phyloP scores from a whole-genome alignment of 2,888 invertebrate genomes.

The Mongoloraphidia duomilia region DNA sequence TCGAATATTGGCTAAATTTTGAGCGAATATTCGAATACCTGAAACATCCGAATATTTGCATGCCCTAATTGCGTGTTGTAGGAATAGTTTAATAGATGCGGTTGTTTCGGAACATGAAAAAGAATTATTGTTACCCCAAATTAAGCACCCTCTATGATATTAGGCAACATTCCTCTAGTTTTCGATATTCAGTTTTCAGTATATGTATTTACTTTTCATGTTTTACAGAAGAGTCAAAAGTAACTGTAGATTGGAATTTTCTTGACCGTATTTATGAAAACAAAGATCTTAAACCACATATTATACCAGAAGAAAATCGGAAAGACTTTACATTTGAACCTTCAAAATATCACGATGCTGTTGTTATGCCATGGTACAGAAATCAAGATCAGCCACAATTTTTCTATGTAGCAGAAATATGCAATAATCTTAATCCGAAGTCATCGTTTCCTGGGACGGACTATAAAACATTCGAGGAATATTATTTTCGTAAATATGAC shows the following conservation, averaged over 20 bases:
- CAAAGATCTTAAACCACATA: constrained; percentile 41
- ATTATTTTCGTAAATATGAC: constrained; percentile 83
- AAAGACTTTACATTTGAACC: constrained; percentile 56
- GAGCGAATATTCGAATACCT: too few relatives aligned
- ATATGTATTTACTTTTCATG: background rate
- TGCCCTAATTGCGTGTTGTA: too few relatives aligned
- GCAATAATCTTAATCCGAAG: constrained; percentile 67
- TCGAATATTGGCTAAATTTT: too few relatives aligned
- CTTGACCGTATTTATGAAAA: constrained; percentile 61
- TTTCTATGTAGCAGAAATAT: constrained; percentile 95
- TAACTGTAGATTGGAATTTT: constrained; percentile 73
- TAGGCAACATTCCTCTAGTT: too few relatives aligned
- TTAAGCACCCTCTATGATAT: too few relatives aligned
- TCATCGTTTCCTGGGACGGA: constrained; percentile 82
- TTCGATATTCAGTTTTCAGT: background rate
- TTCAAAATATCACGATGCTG: constrained; percentile 80
- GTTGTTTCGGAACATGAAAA: too few relatives aligned
- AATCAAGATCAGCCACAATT: constrained; percentile 93
- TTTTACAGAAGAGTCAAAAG: background rate
- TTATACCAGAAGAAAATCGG: constrained; percentile 48
- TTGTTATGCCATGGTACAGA: constrained; percentile 97
- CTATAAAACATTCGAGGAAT: constrained; percentile 86
- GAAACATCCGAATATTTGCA: too few relatives aligned
- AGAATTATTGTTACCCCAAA: too few relatives aligned
- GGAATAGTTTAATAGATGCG: too few relatives aligned